Conservation (phyloP, 1,140 invertebrate species). For the Aphaenogaster rudis region DNA sequence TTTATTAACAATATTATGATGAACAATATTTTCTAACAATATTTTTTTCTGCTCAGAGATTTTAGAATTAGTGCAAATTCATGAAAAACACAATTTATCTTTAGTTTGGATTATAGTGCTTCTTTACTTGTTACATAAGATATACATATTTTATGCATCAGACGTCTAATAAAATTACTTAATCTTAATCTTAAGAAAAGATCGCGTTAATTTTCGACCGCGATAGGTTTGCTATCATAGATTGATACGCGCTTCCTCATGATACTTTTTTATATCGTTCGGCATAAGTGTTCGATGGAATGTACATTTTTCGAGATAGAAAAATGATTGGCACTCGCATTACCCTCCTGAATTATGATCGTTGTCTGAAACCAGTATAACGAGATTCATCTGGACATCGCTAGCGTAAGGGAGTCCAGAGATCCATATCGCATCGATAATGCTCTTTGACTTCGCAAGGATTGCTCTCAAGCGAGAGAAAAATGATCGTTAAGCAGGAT, state of each 20-base stretch:
- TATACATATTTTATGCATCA: too few species aligned
- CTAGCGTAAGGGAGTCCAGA: not conserved
- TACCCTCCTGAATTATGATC: conserved; percentile 5
- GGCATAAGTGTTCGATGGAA: not conserved
- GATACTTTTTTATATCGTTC: not conserved
- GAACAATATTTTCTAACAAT: too few species aligned
- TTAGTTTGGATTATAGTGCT: not conserved
- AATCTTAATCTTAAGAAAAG: not conserved
- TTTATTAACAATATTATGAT: not conserved
- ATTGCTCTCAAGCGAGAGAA: conserved; percentile 13
- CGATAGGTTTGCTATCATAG: not conserved
- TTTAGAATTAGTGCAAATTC: not conserved
- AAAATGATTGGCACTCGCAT: not conserved
- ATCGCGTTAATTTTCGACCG: too few species aligned
- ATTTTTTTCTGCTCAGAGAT: too few species aligned
- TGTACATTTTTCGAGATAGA: not conserved
- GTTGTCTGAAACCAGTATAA: conserved; percentile 24
- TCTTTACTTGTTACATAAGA: too few species aligned
- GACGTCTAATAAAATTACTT: not conserved
- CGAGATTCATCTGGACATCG: conserved; percentile 7
- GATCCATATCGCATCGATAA: conserved; percentile 36
- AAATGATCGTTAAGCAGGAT: conserved; percentile 26
- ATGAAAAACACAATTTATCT: not conserved
- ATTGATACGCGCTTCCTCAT: not conserved
- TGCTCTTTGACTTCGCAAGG: conserved; percentile 19